Conservation (phyloP, 2,113 vertebrate species). For the Enhydra lutris region DNA sequence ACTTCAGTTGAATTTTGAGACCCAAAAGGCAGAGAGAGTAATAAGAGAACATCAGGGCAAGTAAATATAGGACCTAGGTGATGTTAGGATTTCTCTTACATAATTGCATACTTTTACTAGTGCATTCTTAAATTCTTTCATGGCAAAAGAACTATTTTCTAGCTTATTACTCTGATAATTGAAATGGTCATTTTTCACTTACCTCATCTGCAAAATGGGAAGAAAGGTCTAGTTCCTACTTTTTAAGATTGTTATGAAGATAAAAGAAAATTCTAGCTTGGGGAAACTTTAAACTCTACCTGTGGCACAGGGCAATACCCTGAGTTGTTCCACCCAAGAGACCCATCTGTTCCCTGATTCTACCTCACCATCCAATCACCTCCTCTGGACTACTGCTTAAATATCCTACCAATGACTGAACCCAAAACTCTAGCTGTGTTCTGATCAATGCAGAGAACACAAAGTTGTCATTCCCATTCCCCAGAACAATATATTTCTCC, state of each 20-base stretch:
- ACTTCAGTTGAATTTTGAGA: not conserved
- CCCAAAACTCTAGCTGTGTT: not conserved
- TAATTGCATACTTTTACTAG: not conserved
- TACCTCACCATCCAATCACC: not conserved
- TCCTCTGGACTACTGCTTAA: not conserved
- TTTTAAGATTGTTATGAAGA: not conserved
- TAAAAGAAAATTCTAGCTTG: not conserved
- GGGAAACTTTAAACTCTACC: not conserved
- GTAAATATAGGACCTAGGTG: not conserved
- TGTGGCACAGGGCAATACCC: not conserved
- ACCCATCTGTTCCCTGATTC: not conserved
- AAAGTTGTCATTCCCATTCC: not conserved
- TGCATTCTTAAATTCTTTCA: not conserved
- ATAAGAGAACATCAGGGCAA: not conserved
- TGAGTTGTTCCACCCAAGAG: not conserved
- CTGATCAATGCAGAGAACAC: not conserved
- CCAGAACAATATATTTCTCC: not conserved
- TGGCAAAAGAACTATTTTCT: not conserved
- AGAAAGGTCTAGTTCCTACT: not conserved
- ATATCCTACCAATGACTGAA: not conserved
- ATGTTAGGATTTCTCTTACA: not conserved
- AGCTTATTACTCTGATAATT: not conserved
- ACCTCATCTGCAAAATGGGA: not conserved
- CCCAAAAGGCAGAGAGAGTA: not conserved
- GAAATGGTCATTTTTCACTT: not conserved